These are phyloP conservation scores for Protodeltote pygarga DNA, from an alignment of 2,888 invertebrate species.

Conservation along the genomic window DNA sequence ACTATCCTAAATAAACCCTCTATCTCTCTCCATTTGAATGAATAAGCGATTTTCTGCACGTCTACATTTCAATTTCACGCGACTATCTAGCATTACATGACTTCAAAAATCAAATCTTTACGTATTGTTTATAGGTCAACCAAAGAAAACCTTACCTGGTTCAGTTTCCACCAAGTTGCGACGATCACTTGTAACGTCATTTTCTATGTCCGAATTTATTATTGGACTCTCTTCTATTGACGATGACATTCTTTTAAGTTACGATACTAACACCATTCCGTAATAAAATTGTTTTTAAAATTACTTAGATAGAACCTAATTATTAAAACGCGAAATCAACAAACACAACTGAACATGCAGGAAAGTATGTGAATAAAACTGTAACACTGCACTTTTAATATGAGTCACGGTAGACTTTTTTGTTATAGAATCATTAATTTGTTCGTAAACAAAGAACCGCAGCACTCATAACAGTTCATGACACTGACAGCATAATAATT, in stretches of 20 bases:
- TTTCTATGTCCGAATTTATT: constrained; percentile 78
- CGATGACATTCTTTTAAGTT: constrained; percentile 65
- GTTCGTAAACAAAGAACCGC: constrained; percentile 55
- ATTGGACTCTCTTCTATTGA: constrained; percentile 78
- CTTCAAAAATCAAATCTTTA: constrained; percentile 5
- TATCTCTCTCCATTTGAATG: too few species aligned
- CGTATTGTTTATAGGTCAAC: neutral
- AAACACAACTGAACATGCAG: constrained; percentile 44
- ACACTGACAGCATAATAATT: constrained; percentile 1
- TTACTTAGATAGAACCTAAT: constrained; percentile 12
- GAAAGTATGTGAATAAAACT: constrained; percentile 22
- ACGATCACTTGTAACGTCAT: constrained; percentile 75
- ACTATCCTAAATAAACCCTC: too few species aligned
- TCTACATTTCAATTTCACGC: neutral
- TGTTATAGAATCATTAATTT: constrained; percentile 32
- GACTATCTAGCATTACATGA: constrained; percentile 17
- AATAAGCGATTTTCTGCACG: neutral
- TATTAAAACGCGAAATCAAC: constrained; percentile 20
- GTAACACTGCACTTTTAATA: constrained; percentile 34
- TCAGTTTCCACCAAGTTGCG: constrained; percentile 72
- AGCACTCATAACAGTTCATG: constrained; percentile 8
- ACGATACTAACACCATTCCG: constrained; percentile 57
- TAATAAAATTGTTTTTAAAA: constrained; percentile 8
- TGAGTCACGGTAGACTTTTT: constrained; percentile 52
- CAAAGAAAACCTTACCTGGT: constrained; percentile 57